Conservation (phyloP, 2,797 vertebrate genomes). For the Manis pentadactyla region DNA sequence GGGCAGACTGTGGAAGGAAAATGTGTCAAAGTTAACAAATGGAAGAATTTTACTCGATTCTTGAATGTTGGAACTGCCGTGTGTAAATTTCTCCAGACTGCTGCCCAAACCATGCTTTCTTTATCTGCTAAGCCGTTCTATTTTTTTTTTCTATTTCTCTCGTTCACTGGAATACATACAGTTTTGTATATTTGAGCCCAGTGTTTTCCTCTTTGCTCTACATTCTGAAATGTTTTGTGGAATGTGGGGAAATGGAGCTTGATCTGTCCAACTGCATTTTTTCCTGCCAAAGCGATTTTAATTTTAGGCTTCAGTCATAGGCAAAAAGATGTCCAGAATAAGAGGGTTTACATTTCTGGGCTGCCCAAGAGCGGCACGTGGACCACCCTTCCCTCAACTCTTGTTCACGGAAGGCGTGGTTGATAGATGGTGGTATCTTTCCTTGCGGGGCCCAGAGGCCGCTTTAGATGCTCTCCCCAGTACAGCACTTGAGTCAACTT, state of each 20-base stretch:
- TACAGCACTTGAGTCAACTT: neutral
- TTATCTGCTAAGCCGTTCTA: neutral
- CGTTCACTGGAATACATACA: neutral
- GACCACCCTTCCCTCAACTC: neutral
- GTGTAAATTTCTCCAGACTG: neutral
- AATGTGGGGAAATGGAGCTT: slow-evolving; percentile 3
- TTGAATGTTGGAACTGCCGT: neutral
- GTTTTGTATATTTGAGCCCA: slow-evolving; percentile 51
- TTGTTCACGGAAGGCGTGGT: accelerated
- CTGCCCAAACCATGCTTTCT: neutral
- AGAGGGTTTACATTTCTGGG: neutral
- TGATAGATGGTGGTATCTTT: neutral
- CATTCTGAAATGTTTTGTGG: slow-evolving; percentile 54
- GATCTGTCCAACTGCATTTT: neutral
- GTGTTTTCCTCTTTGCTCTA: slow-evolving; percentile 55
- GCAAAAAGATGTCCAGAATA: neutral
- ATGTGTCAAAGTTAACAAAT: neutral
- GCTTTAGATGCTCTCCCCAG: neutral
- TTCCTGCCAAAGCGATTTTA: slow-evolving; percentile 1
- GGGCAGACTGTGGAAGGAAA: slow-evolving; percentile 44
- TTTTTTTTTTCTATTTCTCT: slow-evolving; percentile 2
- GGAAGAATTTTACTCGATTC: neutral
- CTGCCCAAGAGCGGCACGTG: accelerated
- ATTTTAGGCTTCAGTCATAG: neutral
- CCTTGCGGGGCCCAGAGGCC: neutral